Base-by-base conservation (phyloP, 92 coral and sea anemone species). In the Ricordea florida region DNA sequence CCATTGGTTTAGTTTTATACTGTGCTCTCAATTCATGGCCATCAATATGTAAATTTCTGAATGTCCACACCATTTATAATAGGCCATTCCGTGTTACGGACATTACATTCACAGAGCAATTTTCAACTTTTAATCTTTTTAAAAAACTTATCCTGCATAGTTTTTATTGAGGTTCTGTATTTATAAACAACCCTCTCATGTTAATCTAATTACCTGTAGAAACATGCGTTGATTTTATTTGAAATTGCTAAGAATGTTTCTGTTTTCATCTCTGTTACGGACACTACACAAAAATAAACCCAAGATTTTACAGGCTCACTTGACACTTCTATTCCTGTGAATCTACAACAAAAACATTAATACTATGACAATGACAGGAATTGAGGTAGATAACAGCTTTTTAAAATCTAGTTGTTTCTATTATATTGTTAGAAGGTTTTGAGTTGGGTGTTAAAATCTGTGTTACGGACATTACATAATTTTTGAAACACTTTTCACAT, bases 241-340 rank as follows among this genome's bases (percentile, higher is more conserved):
- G 21, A 17, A 58, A 34, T 2, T 18, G 65, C 46, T 58, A 46
- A 4, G 10, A 35, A 58, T 58, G 10, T 58, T 2, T 35, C 3
- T 20, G 65, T 58, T 5, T 34, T 34, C 16, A 58, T 3, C 65
- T 17, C 10, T 35, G 65, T 58, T 58, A 32, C 15, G 28, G 65
- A 33, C 65, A 58, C 37, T 34, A 58, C 45, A 58, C 4, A 58
- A 58, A 58, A 58, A 34, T 58, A 36, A 60, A 36, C 67, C 67
- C 4, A 21, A 2, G 13, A 60, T 60, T 60, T 38, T 34, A 8
- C 35, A 60, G 31, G 67, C 8, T 60, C 49, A 60, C 49, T 60
- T 21, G 35, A 58, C n/a, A 58, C 46, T 58, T 3, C 46, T 58
- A 35, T 58, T 58, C 46, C 44, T 58, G 66, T 58, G 66, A 58